These are phyloP conservation scores for Zaprionus taronus DNA, from an alignment of 1,140 invertebrate species.

Conservation along the genomic window DNA sequence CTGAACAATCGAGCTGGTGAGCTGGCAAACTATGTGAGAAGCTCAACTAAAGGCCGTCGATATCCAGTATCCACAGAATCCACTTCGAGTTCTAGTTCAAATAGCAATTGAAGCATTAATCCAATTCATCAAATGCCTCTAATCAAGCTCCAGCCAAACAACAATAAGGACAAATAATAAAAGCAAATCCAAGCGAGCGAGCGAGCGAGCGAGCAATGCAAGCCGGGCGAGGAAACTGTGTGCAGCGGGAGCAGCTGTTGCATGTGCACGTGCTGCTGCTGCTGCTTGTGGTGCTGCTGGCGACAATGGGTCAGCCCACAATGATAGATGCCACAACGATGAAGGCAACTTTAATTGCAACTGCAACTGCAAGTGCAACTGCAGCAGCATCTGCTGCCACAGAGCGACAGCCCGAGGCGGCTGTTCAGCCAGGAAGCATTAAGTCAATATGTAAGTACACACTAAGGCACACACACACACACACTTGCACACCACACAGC, in stretches of 20 bases:
- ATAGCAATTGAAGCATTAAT: conserved; percentile 34
- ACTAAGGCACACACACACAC: background rate
- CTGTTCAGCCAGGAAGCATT: conserved; percentile 34
- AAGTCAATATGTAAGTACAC: conserved; percentile 70
- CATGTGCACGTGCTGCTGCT: conserved; percentile 4
- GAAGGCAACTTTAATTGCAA: conserved; percentile 45
- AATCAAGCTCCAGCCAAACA: conserved; percentile 47
- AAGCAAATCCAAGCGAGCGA: conserved; percentile 27
- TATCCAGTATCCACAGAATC: background rate
- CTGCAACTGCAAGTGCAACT: conserved; percentile 12
- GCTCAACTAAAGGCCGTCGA: background rate
- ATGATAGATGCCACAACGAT: conserved; percentile 54
- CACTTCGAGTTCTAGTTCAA: background rate
- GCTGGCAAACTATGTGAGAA: background rate
- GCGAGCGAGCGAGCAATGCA: conserved; percentile 4
- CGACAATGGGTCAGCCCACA: conserved; percentile 15
- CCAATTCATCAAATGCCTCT: conserved; percentile 60
- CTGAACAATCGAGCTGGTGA: background rate
- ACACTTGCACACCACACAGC: background rate
- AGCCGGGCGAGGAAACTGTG: background rate
- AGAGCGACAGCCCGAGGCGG: conserved; percentile 26
- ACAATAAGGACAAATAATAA: conserved; percentile 52
- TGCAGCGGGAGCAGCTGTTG: conserved; percentile 17
- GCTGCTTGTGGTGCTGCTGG: conserved; percentile 12
- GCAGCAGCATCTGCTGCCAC: conserved; percentile 24